Evolutionary conservation across 2,888 invertebrate species (phyloP).

Genomic region (Antheraea yamamai): DNA sequence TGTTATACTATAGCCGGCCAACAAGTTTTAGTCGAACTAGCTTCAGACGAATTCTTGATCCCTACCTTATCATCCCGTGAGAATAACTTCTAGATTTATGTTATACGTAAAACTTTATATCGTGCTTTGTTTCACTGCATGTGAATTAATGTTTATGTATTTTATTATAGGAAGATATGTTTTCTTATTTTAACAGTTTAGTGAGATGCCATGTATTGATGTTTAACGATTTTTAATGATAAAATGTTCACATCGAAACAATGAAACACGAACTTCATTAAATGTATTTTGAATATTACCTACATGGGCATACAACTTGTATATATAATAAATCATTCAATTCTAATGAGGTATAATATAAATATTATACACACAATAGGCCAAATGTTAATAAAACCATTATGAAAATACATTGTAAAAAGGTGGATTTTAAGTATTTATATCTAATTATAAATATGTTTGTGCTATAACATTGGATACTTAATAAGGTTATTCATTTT

Average conservation of each 20-base stretch:
- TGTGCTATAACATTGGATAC: background rate
- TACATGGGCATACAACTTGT: background rate
- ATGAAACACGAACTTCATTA: background rate
- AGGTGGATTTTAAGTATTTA: background rate
- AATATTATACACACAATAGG: constrained; percentile 3
- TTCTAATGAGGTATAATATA: background rate
- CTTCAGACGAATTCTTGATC: constrained; percentile 35
- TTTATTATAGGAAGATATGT: constrained; percentile 37
- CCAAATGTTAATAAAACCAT: constrained; percentile 7
- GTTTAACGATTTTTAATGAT: background rate
- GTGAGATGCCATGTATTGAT: background rate
- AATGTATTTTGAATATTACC: background rate
- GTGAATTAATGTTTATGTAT: constrained; percentile 42
- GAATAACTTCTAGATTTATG: constrained; percentile 79
- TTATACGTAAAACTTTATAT: constrained; percentile 77
- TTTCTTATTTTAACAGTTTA: constrained; percentile 1
- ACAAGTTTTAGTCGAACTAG: constrained; percentile 31
- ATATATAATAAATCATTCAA: constrained; percentile 4
- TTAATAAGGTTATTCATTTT: too few relatives aligned
- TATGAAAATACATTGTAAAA: background rate
- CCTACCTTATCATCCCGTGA: constrained; percentile 75
- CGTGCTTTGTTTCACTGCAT: constrained; percentile 65
- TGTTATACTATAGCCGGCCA: constrained; percentile 30
- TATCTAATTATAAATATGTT: background rate
- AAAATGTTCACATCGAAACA: background rate